Evolutionary conservation across 2,888 invertebrate species (phyloP).

Genomic region (Hirtodrosophila confusa): DNA sequence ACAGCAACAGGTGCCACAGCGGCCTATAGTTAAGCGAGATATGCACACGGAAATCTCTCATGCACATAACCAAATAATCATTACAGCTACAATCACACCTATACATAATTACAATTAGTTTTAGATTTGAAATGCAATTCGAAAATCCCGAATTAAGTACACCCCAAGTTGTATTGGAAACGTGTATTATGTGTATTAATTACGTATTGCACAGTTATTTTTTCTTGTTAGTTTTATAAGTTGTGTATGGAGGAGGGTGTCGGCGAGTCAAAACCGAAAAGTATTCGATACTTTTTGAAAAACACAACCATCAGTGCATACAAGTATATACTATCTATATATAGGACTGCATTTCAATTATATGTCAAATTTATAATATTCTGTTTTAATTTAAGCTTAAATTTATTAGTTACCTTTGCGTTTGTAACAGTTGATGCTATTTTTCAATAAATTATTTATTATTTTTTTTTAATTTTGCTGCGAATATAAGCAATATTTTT

Average conservation of each 20-base stretch:
- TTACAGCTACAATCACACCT: conserved; percentile 31
- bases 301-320: conserved; percentile 18
- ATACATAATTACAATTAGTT: conserved; percentile 34
- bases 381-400: conserved; percentile 23
- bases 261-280: conserved; percentile 9
- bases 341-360: conserved; percentile 5
- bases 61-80: conserved; percentile 73
- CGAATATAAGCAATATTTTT: conserved; percentile 40
- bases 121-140: conserved; percentile 39
- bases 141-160: conserved; percentile 25
- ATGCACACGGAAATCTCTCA: conserved; percentile 56
- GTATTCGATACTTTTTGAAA: conserved; percentile 41
- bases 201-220: conserved; percentile 26
- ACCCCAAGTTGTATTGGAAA: conserved; percentile 58
- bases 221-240: conserved; percentile 35
- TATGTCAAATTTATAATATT: conserved; percentile 1
- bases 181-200: conserved; percentile 25
- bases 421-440: conserved; percentile 38
- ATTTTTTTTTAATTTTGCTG: conserved; percentile 34
- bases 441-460: conserved; percentile 58
- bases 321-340: conserved; percentile 21
- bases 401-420: conserved; percentile 42
- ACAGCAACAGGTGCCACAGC: conserved; percentile 34
- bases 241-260: conserved; percentile 14
- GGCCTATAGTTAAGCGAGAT: conserved; percentile 59